Conservation (phyloP, 2,113 vertebrate species). For the Archilochus colubris region DNA sequence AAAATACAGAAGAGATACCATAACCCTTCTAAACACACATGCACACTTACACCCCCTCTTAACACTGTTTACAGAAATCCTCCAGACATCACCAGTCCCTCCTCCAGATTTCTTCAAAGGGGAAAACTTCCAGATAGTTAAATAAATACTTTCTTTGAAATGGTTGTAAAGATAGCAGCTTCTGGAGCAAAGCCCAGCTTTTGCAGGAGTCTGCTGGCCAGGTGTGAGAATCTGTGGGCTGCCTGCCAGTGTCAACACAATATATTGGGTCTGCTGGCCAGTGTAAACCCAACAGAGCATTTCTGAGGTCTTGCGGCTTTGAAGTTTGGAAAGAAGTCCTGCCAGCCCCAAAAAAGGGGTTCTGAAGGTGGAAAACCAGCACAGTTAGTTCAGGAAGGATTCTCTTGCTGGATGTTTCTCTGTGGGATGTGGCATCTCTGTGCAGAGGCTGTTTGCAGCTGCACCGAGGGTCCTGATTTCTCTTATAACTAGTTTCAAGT, state of each 20-base stretch:
- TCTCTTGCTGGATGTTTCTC: neutral
- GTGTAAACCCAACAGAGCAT: neutral
- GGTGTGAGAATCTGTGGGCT: constrained; percentile 6
- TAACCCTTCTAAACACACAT: neutral
- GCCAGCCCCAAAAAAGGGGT: neutral
- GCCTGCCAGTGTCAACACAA: constrained; percentile 27
- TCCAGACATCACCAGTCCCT: neutral
- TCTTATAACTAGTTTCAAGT: neutral
- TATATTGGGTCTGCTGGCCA: neutral
- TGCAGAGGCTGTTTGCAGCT: neutral
- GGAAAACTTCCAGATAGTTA: neutral
- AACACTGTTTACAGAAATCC: neutral
- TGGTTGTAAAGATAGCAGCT: constrained; percentile 24
- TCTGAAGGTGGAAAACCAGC: neutral
- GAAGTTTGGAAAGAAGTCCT: neutral
- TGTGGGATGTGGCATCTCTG: neutral
- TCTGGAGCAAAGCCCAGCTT: constrained; percentile 49
- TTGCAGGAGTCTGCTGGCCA: constrained; percentile 18
- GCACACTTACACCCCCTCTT: neutral
- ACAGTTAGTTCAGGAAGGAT: neutral
- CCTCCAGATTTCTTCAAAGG: neutral
- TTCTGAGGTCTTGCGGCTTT: neutral
- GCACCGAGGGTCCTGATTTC: neutral
- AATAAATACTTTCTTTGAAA: constrained; percentile 58
- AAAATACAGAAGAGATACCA: neutral